These are phyloP conservation scores for Podarcis lilfordi DNA, from an alignment of 2,797 vertebrate genomes.

Conservation along the genomic window DNA sequence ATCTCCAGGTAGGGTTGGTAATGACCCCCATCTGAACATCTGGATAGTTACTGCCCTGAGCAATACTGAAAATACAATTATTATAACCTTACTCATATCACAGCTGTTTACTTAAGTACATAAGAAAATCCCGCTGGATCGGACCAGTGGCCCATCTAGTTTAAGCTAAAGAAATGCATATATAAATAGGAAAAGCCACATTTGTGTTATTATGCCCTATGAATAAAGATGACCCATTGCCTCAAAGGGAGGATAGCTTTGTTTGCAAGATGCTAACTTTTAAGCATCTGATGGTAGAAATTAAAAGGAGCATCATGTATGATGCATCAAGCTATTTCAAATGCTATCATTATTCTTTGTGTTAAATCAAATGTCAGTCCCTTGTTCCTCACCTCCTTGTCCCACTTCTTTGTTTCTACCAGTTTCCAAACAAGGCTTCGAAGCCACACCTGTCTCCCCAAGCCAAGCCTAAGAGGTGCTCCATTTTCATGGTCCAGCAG, in stretches of 20 bases:
- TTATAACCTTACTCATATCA: too few species aligned
- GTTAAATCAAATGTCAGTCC: neutral
- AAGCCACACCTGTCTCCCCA: neutral
- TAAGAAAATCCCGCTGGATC: too few species aligned
- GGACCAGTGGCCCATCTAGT: too few species aligned
- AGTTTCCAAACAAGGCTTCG: neutral
- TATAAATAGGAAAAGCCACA: neutral
- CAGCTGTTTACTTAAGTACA: too few species aligned
- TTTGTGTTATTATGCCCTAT: neutral
- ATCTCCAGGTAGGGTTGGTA: neutral
- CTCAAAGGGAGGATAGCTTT: neutral
- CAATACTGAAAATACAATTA: neutral
- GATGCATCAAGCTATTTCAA: neutral
- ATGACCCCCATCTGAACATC: neutral
- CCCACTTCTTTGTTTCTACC: neutral
- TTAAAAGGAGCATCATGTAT: neutral
- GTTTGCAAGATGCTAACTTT: neutral
- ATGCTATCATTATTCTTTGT: neutral
- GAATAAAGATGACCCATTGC: neutral
- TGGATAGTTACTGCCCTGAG: neutral
- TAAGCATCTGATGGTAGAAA: neutral
- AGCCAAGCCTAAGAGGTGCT: neutral
- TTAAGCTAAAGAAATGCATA: neutral
- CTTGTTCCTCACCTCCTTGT: neutral
- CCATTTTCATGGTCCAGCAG: conserved; percentile 9